phyloP scores from a whole-genome alignment of 1,140 invertebrate species.

The Bombus terrestris region DNA sequence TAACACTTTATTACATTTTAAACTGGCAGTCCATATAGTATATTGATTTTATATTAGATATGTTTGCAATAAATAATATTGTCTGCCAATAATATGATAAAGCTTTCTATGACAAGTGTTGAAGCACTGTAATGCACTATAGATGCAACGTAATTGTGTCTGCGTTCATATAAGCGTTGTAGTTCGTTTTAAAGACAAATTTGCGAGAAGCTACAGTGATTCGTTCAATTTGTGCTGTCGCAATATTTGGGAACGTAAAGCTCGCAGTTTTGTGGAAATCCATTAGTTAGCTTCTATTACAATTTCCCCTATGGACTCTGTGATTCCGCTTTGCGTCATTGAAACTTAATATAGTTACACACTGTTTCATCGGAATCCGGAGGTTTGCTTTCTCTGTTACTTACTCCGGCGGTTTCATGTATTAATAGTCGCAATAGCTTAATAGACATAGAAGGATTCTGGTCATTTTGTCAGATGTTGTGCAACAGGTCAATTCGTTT shows the following conservation, averaged over 20 bases:
- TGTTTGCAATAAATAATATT: too few species aligned
- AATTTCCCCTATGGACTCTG: conserved; percentile 3
- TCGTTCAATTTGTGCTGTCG: not conserved
- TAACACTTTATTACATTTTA: too few species aligned
- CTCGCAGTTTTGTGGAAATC: conserved; percentile 11
- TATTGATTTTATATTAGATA: too few species aligned
- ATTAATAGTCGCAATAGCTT: not conserved
- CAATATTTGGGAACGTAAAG: conserved; percentile 26
- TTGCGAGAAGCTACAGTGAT: not conserved
- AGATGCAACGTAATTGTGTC: not conserved
- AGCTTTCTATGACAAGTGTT: not conserved
- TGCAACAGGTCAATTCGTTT: conserved; percentile 34
- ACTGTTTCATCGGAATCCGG: not conserved
- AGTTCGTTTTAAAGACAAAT: not conserved
- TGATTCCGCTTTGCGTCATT: not conserved
- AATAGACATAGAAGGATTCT: not conserved
- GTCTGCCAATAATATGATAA: too few species aligned
- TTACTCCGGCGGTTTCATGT: not conserved
- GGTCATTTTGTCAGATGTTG: not conserved
- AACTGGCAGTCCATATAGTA: too few species aligned
- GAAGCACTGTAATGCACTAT: not conserved
- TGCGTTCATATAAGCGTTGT: too few species aligned
- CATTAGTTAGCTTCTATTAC: conserved; percentile 27
- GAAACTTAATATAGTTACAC: conserved; percentile 16
- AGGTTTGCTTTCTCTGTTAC: not conserved